These are phyloP conservation scores for Willisornis vidua DNA, from an alignment of 2,113 vertebrate species.

Conservation along the genomic window DNA sequence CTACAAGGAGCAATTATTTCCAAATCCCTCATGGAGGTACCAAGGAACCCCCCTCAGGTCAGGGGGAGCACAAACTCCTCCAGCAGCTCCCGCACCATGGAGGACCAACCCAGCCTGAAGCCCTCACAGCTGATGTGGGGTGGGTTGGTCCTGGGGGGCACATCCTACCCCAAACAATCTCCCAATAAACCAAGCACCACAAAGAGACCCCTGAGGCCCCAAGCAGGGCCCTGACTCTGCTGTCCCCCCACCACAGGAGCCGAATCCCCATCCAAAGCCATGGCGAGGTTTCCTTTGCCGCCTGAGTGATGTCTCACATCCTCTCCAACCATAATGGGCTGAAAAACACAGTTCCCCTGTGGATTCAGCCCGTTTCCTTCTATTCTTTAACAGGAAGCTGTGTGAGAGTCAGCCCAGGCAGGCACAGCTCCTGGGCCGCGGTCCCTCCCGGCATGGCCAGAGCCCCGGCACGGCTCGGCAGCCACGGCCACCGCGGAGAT, in stretches of 20 bases:
- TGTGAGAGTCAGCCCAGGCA: slow-evolving; percentile 63
- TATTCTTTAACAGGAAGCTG: slow-evolving; percentile 87
- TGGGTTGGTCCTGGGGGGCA: fast-evolving
- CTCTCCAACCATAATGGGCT: slow-evolving; percentile 55
- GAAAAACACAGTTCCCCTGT: slow-evolving; percentile 70
- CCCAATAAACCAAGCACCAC: background rate
- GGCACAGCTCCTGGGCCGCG: slow-evolving; percentile 39
- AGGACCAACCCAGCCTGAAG: background rate
- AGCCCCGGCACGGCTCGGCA: background rate
- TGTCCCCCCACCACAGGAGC: background rate
- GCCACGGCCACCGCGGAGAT: slow-evolving; percentile 30
- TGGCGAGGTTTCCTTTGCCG: slow-evolving; percentile 33
- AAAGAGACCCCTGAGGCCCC: background rate
- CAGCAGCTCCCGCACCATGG: background rate
- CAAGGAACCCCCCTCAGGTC: background rate
- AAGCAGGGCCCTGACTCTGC: background rate
- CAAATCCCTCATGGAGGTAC: fast-evolving
- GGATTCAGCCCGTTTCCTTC: slow-evolving; percentile 83
- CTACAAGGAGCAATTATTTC: background rate
- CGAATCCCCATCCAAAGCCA: background rate
- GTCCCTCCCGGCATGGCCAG: slow-evolving; percentile 68
- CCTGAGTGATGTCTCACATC: slow-evolving; percentile 69
- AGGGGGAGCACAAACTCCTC: background rate
- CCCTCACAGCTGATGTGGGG: fast-evolving
- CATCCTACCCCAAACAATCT: background rate